A percentile compares a stretch with the other conserved stretches of the same genome.
Evolutionary conservation across 2,797 vertebrate genomes (phyloP).

Genomic region (Heliangelus exortis): DNA sequence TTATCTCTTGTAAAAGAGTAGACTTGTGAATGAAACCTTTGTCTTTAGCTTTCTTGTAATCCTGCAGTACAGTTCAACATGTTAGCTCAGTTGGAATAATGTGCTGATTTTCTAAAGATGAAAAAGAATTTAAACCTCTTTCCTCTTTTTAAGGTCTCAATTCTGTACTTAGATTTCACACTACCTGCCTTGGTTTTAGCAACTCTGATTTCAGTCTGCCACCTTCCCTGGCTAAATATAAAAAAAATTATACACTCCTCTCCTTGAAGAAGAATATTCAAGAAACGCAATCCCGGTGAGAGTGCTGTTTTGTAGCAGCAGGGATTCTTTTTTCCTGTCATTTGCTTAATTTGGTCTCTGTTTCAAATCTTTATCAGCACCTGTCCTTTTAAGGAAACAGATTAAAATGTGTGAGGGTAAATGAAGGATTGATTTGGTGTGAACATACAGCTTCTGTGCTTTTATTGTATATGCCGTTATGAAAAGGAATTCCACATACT

Average conservation of each 20-base stretch:
- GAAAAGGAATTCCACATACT: neutral
- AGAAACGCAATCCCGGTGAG: constrained; percentile 76
- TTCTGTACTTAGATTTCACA: constrained; percentile 75
- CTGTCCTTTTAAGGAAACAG: constrained; percentile 74
- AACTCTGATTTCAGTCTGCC: constrained; percentile 73
- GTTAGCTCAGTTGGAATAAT: constrained; percentile 82
- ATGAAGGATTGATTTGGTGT: constrained; percentile 67
- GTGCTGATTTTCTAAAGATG: constrained; percentile 79
- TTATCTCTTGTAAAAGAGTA: constrained; percentile 79
- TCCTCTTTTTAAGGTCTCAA: constrained; percentile 67
- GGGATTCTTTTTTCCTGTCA: constrained; percentile 70
- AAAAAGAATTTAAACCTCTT: constrained; percentile 77
- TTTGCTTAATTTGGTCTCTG: constrained; percentile 74
- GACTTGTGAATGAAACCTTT: constrained; percentile 87
- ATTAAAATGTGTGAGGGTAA: constrained; percentile 78
- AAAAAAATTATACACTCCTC: constrained; percentile 69
- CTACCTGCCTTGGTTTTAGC: constrained; percentile 74
- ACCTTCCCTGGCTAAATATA: constrained; percentile 68
- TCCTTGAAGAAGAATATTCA: constrained; percentile 76
- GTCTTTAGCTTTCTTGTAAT: constrained; percentile 83
- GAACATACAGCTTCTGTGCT: constrained; percentile 24
- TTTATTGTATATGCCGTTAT: constrained; percentile 11
- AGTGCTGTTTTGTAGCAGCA: constrained; percentile 73
- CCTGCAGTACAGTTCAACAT: constrained; percentile 71
- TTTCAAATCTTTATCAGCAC: constrained; percentile 78